Evolutionary conservation across 2,888 invertebrate genomes (phyloP).

Genomic region (Diadegma fenestrale): DNA sequence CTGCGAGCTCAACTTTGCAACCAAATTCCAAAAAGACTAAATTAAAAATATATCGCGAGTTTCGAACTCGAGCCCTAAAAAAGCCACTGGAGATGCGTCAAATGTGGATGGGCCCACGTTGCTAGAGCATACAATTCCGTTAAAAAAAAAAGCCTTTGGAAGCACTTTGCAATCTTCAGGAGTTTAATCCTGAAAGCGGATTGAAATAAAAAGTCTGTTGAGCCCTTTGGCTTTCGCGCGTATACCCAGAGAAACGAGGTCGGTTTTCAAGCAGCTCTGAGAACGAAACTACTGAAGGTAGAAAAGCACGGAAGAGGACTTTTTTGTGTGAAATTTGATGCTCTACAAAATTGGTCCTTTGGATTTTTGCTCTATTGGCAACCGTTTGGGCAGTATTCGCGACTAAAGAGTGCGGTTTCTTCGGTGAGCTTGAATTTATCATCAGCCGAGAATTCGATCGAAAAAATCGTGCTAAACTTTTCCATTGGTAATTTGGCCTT

Average conservation of each 20-base stretch:
- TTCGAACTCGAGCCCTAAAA: not conserved
- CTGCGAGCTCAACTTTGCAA: not conserved
- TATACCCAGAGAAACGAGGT: conserved; percentile 4
- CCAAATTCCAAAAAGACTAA: not conserved
- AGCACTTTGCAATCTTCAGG: conserved; percentile 7
- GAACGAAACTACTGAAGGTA: not conserved
- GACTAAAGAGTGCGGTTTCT: not conserved
- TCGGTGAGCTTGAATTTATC: not conserved
- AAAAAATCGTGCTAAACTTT: not conserved
- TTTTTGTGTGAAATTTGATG: conserved; percentile 1
- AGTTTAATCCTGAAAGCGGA: conserved; percentile 13
- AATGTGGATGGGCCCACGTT: not conserved
- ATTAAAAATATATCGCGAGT: not conserved
- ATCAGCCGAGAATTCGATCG: not conserved
- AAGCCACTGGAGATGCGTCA: not conserved
- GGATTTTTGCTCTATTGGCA: not conserved
- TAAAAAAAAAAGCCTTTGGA: not conserved
- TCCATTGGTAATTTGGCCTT: not conserved
- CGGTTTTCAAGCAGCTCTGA: not conserved
- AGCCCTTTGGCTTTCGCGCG: conserved; percentile 15
- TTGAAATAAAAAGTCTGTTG: conserved; percentile 8
- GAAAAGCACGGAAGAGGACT: not conserved
- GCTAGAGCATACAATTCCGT: not conserved
- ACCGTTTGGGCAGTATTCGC: not conserved
- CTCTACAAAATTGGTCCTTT: not conserved